Evolutionary conservation across 2,888 invertebrate species (phyloP), one percentile per base, ranked within the genome.

Genomic region (Caenorhabditis japonica): DNA sequence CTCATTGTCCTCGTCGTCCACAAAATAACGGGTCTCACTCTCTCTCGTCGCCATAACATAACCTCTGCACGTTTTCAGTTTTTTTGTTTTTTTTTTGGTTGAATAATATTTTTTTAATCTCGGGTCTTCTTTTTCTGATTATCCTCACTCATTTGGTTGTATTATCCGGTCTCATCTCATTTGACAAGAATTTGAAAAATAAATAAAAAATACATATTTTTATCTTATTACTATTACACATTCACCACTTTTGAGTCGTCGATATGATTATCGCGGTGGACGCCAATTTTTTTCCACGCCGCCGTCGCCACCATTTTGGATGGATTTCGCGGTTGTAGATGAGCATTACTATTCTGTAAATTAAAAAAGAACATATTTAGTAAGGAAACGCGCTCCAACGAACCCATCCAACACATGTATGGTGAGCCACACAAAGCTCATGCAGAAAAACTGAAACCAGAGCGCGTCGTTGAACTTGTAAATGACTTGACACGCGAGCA

Each of bases 381-480:
- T 33, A 30, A 47, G 12, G 13, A 13, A 34, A 19, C 19, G 21
- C n/a, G 17, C 27, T 47, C 25, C 30, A 56, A 56, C 38, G 25
- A 51, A 74, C 74, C 68, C 74, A 52, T 74, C 74, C 43, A 74
- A 55, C 34, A 74, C 68, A 61, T 74, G 69, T 38, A 69, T 74
- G 19, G 52, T 23, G 43, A 74, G 62, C 69, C 74, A 74, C n/a
- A 69, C 59, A 34, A 62, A 51, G 47, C 58, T 58, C 56, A 74
- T 62, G 58, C 68, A 74, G 52, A 69, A 61, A 44, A 74, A 74
- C 52, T 69, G 68, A 49, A 68, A 74, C 69, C 74, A 74, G 30
- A 74, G 53, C 43, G 61, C 69, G 43, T 62, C 68, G 53, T 62
- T 62, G 56, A 74, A 59, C 62, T 74, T 74, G 61, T 69, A 74